phyloP scores from a whole-genome alignment of 2,797 vertebrate species.

The Anolis apletophallus region DNA sequence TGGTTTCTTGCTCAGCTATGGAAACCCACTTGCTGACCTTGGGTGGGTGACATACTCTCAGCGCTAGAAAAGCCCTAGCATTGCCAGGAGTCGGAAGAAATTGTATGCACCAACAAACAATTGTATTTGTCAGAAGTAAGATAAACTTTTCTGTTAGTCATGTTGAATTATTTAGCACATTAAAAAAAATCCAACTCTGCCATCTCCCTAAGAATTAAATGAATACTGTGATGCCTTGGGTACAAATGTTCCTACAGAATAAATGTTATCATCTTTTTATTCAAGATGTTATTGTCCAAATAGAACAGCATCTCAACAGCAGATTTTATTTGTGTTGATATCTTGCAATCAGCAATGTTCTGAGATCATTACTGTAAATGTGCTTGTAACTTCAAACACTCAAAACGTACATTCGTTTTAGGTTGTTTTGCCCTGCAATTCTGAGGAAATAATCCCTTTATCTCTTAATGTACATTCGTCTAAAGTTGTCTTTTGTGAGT shows the following conservation, averaged over 20 bases:
- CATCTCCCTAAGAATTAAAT: slow-evolving; percentile 20
- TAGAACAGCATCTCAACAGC: slow-evolving; percentile 63
- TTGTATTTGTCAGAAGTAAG: neutral
- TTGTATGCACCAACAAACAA: neutral
- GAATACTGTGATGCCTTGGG: neutral
- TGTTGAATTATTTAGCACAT: slow-evolving; percentile 25
- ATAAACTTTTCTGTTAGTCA: neutral
- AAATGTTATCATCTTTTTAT: slow-evolving; percentile 37
- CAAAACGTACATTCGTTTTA: slow-evolving; percentile 64
- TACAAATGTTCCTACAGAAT: slow-evolving; percentile 42
- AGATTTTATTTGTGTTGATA: slow-evolving; percentile 68
- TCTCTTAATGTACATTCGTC: slow-evolving; percentile 53
- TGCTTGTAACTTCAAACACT: slow-evolving; percentile 55
- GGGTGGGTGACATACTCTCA: no score
- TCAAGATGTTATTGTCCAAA: slow-evolving; percentile 62
- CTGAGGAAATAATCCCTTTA: slow-evolving; percentile 63
- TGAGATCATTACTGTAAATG: slow-evolving; percentile 72
- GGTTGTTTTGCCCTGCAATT: slow-evolving; percentile 52
- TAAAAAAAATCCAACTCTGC: neutral
- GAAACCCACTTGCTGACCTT: no score
- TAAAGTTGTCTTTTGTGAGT: slow-evolving; percentile 49
- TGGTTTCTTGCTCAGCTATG: no score
- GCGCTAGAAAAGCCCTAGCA: no score
- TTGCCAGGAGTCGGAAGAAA: no score
- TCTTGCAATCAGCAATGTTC: slow-evolving; percentile 68